phyloP scores from a whole-genome alignment of 2,797 vertebrate genomes.

The Danionella dracula region DNA sequence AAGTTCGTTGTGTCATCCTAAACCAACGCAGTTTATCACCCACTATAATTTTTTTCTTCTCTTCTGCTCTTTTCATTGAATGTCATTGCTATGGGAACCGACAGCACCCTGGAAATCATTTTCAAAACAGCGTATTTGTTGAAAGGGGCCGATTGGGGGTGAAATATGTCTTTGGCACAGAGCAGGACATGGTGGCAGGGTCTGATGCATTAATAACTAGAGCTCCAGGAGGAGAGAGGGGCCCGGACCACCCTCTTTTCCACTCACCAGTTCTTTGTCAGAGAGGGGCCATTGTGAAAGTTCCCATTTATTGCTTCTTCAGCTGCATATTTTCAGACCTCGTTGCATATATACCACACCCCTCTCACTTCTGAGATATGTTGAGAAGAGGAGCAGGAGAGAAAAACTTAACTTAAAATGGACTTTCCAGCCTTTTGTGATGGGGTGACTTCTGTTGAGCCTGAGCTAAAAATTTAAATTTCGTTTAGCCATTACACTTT shows the following conservation, averaged over 20 bases:
- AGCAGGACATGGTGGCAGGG: conserved; percentile 60
- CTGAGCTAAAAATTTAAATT: no score
- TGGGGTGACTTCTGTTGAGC: no score
- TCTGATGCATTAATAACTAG: conserved; percentile 82
- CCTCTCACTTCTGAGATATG: conserved; percentile 11
- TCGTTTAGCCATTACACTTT: no score
- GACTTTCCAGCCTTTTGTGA: no score
- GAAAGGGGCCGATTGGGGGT: conserved; percentile 65
- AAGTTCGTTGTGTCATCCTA: conserved; percentile 79
- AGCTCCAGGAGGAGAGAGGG: conserved; percentile 58
- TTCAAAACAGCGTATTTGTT: conserved; percentile 82
- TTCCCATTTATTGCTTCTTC: conserved; percentile 69
- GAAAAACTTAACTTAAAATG: no score
- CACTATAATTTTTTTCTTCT: conserved; percentile 73
- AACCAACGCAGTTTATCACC: conserved; percentile 73
- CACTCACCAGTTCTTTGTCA: conserved; percentile 71
- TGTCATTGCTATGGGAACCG: conserved; percentile 86
- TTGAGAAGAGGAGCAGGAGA: conserved; percentile 8
- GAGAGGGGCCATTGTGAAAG: conserved; percentile 59
- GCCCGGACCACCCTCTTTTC: conserved; percentile 67
- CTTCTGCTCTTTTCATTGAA: conserved; percentile 77
- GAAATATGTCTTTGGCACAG: conserved; percentile 77
- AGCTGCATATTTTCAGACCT: conserved; percentile 62
- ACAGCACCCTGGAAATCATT: conserved; percentile 83
- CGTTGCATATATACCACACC: conserved; percentile 52